Evolutionary conservation across 2,797 vertebrate genomes (phyloP), one percentile per base, ranked within the genome.

Genomic region (Anguilla megastoma): DNA sequence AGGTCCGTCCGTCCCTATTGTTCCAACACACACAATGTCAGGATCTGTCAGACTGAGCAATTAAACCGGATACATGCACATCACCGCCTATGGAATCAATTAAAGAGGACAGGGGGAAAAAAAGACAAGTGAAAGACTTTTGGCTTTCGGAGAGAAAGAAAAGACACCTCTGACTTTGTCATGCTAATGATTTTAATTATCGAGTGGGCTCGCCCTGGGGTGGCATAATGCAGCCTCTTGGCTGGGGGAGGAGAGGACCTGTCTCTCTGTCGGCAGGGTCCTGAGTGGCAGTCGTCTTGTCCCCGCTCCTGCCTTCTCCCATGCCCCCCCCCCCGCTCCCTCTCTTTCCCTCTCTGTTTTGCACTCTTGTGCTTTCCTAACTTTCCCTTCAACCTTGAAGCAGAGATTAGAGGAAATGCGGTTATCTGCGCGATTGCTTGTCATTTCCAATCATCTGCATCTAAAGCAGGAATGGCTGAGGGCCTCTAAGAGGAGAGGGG

Each of bases 381-480:
- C 41, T 69, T 86, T 84, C 36, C 45, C 86, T 69, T 76, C 66
- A 36, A 50, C 30, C 45, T 82, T 71, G n/a, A 82, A n/a, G 41
- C 41, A 50, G 36, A 86, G 52, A 83, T 60, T 66, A 54, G 52
- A 33, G 41, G 41, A 33, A 86, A 83, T 86, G 41, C 18, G 12
- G 85, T 50, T 86, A 86, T 86, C 84, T 63, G n/a, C 54, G 41
- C 71, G 58, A 60, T 88, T 88, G 45, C 52, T 18, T 30, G 85
- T 86, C 85, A 83, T 83, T 60, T 86, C 45, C 21, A 60, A 86
- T 88, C 30, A 36, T 69, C 74, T 71, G 88, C 8, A 41, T 83
- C 74, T 36, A 41, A 60, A 66, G 56, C 14, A 30, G n/a, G 60
- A 16, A 0, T 3, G 18, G 9, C 48, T 74, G 63, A 56, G 10